Base-by-base conservation (phyloP, 2,797 vertebrate genomes). In the Crenuchus spilurus region DNA sequence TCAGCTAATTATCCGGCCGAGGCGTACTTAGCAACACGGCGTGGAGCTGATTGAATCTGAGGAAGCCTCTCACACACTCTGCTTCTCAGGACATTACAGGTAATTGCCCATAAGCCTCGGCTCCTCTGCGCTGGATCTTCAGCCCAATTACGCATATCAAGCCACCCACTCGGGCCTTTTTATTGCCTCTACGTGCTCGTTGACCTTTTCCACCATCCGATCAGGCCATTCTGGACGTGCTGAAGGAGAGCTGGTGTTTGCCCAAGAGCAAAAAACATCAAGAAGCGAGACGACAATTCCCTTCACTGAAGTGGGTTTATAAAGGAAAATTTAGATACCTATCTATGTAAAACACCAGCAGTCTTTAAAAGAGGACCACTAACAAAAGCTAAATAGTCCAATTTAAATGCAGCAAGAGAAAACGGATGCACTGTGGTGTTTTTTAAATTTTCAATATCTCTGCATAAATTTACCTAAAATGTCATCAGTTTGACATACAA, bases 71-170 rank as follows among this genome's bases (percentile, higher is more conserved):
- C 88, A 89, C 89, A 91, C 90, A 89, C 86, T 83, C 88, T 77
- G 78, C 83, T 72, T 91, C 85, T 91, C 86, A 87, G 92, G 90
- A 93, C 90, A 92, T 93, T 91, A 90, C 86, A 87, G 87, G 89
- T 93, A 93, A 94, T 93, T 92, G 89, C 88, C 89, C 88, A 91
- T 87, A 88, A 92, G 91, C 89, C 90, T 86, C 88, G 83, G 86
- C 87, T 87, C 86, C 87, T 82, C 85, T 84, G 88, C 83, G 89
- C 88, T 90, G 88, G 84, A 89, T 90, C 90, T 92, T 88, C 82
- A 85, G 82, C 77, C 85, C 90, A 91, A 92, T 92, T 92, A 92
- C 85, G 80, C 85, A 83, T 85, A 88, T 87, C 86, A 82, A 83
- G 82, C 85, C 84, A 81, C 81, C 82, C 83, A 80, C 81, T 30